Base-by-base conservation (phyloP, 1,140 invertebrate species). In the Chionoecetes opilio region DNA sequence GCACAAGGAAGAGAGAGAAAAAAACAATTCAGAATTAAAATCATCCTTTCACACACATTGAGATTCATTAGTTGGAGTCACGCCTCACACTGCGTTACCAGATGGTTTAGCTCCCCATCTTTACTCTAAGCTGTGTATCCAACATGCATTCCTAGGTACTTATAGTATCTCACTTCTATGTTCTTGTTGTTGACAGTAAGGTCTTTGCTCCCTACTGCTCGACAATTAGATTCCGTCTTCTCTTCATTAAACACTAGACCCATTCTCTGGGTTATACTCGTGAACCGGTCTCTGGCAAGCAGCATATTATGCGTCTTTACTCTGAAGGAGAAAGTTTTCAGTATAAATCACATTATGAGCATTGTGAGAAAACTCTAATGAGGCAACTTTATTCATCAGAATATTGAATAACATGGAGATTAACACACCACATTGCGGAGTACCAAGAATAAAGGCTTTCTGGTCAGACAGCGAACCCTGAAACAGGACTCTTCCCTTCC, bases 141-240 rank as follows among this genome's bases (percentile, higher is more conserved):
- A 38, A 90, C n/a, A 29, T 41, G 41, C 11, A 90, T 41, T 8
- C 88, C 88, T 46, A 90, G 41, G 41, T 90, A 90, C 29, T 90
- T 90, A 38, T 38, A 86, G 29, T 3, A 31, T 3, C 84, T 8
- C 26, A 86, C 84, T 86, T n/a, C 11, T 29, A 86, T 31, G 6
- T 11, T 86, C 5, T 17, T 35, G 2, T 29, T 29, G 32, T 86
- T 86, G 5, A 86, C 32, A 14, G 35, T 3, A 14, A 75, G 2
- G 8, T 75, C 53, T 2, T 75, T 26, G 2, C 21, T 9, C 21
- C 53, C 53, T 86, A 3, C 29, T 14, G 84, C 29, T 29, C 35
- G 14, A 31, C n/a, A 90, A 21, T 53, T 26, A 41, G 21, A 90
- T 53, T 41, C 46, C 46, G 9, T 41, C 46, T 38, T 53, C 26